Base-by-base conservation (phyloP, 2,113 vertebrate species). In the Corvus hawaiiensis region DNA sequence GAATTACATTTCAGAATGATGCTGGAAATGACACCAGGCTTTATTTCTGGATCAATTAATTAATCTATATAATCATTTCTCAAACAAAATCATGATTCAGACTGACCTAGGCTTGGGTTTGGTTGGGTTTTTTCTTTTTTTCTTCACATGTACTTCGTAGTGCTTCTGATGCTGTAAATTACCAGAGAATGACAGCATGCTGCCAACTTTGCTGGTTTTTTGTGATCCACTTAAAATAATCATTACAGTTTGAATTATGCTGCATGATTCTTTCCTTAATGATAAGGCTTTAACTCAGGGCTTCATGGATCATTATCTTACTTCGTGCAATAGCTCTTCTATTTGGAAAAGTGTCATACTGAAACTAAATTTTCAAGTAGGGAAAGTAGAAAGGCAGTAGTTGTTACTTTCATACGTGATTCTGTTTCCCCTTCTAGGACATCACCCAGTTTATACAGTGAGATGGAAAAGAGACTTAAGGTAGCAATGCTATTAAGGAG, bases 341-440 rank as follows among this genome's bases (percentile, higher is more conserved):
- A 3, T 74, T 71, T 84, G 30, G 10, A 55, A 48, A 14, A 80
- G 11, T 64, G 37, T n/a, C 10, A 7, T 46, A 19, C 10, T 85
- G 46, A 69, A 85, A 39, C 33, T 18, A 11, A 35, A 7, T 67
- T 88, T 76, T 79, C 33, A 55, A 18, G 35, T 9, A 44, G 22
- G 13, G 18, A 7, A 67, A 71, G 18, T 41, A 24, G 18, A 75
- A 64, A 82, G 43, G 12, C 21, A 19, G 33, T 46, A 63, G 26
- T 15, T 35, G 6, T 54, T 69, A 24, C 3, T 87, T 10, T 76
- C 3, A 2, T 1, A 27, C 23, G 5, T 75, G 8, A 17, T 71
- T 26, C 27, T 72, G 15, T 30, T 74, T 71, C 6, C 19, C 5
- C 1, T 2, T 78, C 7, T 64, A 17, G 28, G 0, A 1, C 2